Evolutionary conservation across 2,888 invertebrate genomes (phyloP).

Genomic region (Diadegma fenestrale): DNA sequence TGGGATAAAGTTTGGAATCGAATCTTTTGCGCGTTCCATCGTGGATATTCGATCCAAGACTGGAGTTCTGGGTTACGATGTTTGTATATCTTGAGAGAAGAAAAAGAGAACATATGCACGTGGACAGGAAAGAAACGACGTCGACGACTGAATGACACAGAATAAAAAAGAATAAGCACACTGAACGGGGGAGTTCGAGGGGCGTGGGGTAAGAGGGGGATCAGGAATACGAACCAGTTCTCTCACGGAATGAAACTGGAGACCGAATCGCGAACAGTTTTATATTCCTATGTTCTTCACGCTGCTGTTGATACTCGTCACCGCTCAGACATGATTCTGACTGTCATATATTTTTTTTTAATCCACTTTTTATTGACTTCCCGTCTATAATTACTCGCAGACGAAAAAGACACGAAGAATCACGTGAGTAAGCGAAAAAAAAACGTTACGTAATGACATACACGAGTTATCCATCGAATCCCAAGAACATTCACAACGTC

Average conservation of each 20-base stretch:
- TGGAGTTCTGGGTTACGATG: constrained; percentile 73
- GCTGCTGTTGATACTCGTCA: constrained; percentile 51
- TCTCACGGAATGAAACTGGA: constrained; percentile 66
- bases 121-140: constrained; percentile 38
- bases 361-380: constrained; percentile 9
- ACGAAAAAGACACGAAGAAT: not conserved
- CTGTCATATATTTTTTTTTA: constrained; percentile 40
- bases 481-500: not conserved
- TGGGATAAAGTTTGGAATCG: constrained; percentile 10
- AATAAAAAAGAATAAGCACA: constrained; percentile 45
- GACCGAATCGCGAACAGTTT: constrained; percentile 58
- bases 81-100: constrained; percentile 50
- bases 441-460: not conserved
- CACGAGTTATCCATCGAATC: constrained; percentile 13
- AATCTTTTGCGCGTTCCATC: constrained; percentile 14
- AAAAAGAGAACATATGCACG: constrained; percentile 33
- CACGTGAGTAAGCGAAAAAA: constrained; percentile 1
- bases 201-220: not conserved
- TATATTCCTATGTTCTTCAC: constrained; percentile 49
- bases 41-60: constrained; percentile 63
- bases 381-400: constrained; percentile 35
- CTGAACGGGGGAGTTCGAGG: not conserved
- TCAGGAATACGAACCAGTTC: constrained; percentile 63
- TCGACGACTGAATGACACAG: constrained; percentile 48
- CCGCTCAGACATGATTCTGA: constrained; percentile 41